Evolutionary conservation across 2,888 invertebrate genomes (phyloP).

Genomic region (Phrixothrix hirtus): DNA sequence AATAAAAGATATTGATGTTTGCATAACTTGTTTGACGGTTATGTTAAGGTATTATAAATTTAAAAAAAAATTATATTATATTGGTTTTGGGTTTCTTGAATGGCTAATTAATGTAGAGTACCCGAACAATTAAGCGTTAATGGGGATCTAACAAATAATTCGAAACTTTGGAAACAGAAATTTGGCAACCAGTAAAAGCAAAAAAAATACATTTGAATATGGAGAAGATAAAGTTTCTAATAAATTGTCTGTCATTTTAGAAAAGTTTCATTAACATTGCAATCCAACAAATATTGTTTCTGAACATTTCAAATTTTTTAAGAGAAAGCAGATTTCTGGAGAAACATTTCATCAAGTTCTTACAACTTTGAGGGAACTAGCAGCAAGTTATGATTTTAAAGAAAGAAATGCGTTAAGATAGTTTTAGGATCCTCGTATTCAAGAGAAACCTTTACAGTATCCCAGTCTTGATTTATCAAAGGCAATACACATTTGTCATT

Average conservation of each 20-base stretch:
- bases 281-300: slow-evolving; percentile 30
- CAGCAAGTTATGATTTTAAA: not conserved
- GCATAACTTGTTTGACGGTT: too few species aligned
- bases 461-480: slow-evolving; percentile 17
- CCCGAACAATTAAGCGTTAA: too few species aligned
- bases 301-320: slow-evolving; percentile 35
- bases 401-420: not conserved
- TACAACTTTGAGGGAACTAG: not conserved
- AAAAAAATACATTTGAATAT: slow-evolving; percentile 31
- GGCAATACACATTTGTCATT: not conserved
- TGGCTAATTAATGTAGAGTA: too few species aligned
- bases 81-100: too few species aligned
- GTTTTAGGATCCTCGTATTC: not conserved
- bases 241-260: not conserved
- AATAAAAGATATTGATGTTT: too few species aligned
- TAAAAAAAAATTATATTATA: too few species aligned
- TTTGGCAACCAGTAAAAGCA: slow-evolving; percentile 7
- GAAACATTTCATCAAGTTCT: slow-evolving; percentile 1
- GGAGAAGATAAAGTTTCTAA: not conserved
- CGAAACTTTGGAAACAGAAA: too few species aligned
- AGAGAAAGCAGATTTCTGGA: not conserved
- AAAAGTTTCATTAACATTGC: slow-evolving; percentile 3
- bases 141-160: slow-evolving; percentile 15
- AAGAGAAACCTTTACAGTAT: slow-evolving; percentile 13
- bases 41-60: too few species aligned